Base-by-base conservation (phyloP, 1,140 invertebrate genomes). In the Lithobius niger region DNA sequence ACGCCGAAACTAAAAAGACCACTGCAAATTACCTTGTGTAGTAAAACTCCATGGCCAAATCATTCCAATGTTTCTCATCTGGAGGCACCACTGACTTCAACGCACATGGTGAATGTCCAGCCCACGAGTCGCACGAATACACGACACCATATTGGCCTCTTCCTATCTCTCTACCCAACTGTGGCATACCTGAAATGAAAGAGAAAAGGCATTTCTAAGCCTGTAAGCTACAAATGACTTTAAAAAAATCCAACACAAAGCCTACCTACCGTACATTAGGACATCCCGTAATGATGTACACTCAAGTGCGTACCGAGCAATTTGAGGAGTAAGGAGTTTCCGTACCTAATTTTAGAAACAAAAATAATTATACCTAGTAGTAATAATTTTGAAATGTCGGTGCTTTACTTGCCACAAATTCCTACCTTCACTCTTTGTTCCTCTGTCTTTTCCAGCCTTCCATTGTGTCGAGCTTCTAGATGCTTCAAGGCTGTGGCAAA, bases 91-190 rank as follows among this genome's bases (percentile, higher is more conserved):
- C 86, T 16, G 87, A 89, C 73, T 94, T 94, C n/a, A 92, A 80
- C 15, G 88, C 88, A 66, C 81, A 88, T 0, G 82, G 83, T 43
- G 77, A 72, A 47, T 76, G 77, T 15, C 68, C 71, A 1, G 76
- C 84, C 88, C 89, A 93, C 13, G 74, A 69, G 36, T 88, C 83
- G 63, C 87, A 88, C 0, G 82, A 74, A 68, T 86, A 93, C 10
- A 93, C 89, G n/a, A 94, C 88, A 15, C 90, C 90, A 70, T 92
- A 94, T 65, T 93, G 88, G 1, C 89, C 89, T 26, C 88, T 76
- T 1, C 88, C 89, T 36, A 93, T 86, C 72, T 93, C 88, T 59
- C 81, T 76, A 1, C 81, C 82, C 45, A 84, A 75, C 57, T 82
- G 77, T 0, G 88, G 88, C 69, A 85, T 82, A 1, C 88, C 87